Evolutionary conservation across 2,888 invertebrate species (phyloP).

Genomic region (Drosophila silvestris): DNA sequence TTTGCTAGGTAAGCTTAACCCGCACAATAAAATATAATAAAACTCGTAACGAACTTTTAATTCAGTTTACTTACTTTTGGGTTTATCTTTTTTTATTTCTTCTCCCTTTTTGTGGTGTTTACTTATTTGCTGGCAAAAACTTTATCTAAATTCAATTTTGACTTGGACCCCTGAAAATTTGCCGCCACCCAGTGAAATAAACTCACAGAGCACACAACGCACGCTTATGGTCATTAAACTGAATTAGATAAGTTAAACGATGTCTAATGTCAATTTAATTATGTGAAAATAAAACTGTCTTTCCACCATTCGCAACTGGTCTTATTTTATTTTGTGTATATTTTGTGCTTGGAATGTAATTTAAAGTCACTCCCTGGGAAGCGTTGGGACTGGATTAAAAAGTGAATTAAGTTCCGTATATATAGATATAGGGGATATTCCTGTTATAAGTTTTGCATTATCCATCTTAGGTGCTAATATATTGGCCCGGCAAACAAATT

Average conservation of each 20-base stretch:
- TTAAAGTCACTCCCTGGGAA: conserved; percentile 3
- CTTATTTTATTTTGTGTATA: neutral
- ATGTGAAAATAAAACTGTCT: conserved; percentile 55
- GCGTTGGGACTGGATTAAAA: neutral
- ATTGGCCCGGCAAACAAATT: neutral
- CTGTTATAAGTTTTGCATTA: neutral
- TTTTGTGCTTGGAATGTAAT: conserved; percentile 2
- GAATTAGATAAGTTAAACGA: conserved; percentile 72
- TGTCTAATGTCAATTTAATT: conserved; percentile 74
- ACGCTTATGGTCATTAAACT: conserved; percentile 54
- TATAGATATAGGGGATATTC: neutral
- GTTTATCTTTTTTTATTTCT: conserved; percentile 23
- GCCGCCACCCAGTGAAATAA: conserved; percentile 13
- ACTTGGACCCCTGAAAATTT: conserved; percentile 25
- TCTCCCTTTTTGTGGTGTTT: conserved; percentile 13
- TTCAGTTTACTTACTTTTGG: conserved; percentile 36
- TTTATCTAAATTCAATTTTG: conserved; percentile 61
- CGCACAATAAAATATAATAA: conserved; percentile 1
- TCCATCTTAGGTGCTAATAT: neutral
- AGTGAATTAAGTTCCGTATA: neutral
- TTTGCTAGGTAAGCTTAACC: conserved; percentile 25
- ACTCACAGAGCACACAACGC: conserved; percentile 18
- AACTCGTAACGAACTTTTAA: conserved; percentile 57
- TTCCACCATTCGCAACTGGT: neutral
- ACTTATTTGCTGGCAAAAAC: conserved; percentile 33